Evolutionary conservation across 37 sponge, comb jelly and placozoan species (phyloP), one percentile per base, ranked within the genome.

Genomic region (Bolinopsis microptera): DNA sequence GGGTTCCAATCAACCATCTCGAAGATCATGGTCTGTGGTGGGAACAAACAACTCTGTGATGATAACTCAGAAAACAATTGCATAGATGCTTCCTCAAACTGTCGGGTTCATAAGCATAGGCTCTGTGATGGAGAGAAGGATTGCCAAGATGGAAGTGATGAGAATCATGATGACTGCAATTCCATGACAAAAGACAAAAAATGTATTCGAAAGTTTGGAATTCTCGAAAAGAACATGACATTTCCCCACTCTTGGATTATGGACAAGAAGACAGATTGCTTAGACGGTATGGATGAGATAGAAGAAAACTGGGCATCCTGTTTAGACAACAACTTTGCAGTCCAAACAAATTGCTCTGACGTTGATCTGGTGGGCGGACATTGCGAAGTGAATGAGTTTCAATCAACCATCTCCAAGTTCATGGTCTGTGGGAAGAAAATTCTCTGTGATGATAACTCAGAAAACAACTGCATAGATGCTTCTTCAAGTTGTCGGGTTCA

Each of bases 341-440:
- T n/a, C n/a, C n/a, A n/a, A n/a, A n/a, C n/a, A n/a, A n/a, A n/a
- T 27, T 74, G 76, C 24, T 74, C 76, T 26, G 76, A 74, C 28
- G 27, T 27, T 5, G 24, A n/a, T 25, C 13, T 8, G 76, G 76
- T 74, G 22, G 76, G 76, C 26, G 22, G 13, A 26, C 5, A 26
- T 8, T 74, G 76, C 28, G 5, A 8, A 13, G 28, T 74, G 28
- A n/a, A 74, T n/a, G 76, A n/a, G 8, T 26, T 26, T n/a, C 76
- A 8, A 13, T 74, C 76, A 8, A 74, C 24, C 8, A 27, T 74
- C 24, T 74, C 76, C 8, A 8, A 16, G 8, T 26, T 8, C 24
- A n/a, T 74, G 27, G 28, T 74, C 24, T 74, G 76, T n/a, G 8
- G 8, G 26, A 25, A 25, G 8, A 8, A 25, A 26, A 13, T 8